Evolutionary conservation across 37 sponge, comb jelly and placozoan species (phyloP), one percentile per base, ranked within the genome.

Genomic region (Crambe crambe): DNA sequence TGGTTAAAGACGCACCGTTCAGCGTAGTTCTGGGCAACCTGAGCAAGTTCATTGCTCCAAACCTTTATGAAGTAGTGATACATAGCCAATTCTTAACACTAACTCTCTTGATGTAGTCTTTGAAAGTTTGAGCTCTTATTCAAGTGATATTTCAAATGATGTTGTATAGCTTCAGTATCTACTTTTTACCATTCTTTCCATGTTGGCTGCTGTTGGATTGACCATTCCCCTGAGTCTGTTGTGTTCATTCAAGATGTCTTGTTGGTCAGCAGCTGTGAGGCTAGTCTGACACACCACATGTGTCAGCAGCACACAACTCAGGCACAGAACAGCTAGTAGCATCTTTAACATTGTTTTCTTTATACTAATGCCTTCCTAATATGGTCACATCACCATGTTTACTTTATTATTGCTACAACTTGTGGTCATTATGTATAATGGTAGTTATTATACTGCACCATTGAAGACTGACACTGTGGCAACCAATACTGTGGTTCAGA

Each of bases 1-100:
- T 76, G 77, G 1, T 59, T 64, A 61, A 61, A 76, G 12, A 76
- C 31, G 32, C 77, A 76, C 62, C 20, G 35, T 38, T 60, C 77
- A 27, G 77, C 74, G 30, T 73, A 73, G 8, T 51, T 47, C 51
- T 73, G 74, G 3, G 74, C 74, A 42, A 73, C 36, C 51, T n/a
- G 20, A 73, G 74, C 74, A 18, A 73, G 74, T 23, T 73, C 74
- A 9, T 73, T 34, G 20, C 27, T 73, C 74, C 74, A 73, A 12
- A 61, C 42, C 77, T 76, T 3, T n/a, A 42, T 23, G 15, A 62
- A 23, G 15, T 18, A 62, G 15, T 62, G 4, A 62, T 62, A 20
- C 18, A 54, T 18, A 20, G 56, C 18, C 17, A 54, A 54, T 54
- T 54, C 17, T 18, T 12, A 18, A 12, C 56, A 18, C 56, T 18